phyloP scores from a whole-genome alignment of 2,888 invertebrate species.

The Caradrina kadenii region DNA sequence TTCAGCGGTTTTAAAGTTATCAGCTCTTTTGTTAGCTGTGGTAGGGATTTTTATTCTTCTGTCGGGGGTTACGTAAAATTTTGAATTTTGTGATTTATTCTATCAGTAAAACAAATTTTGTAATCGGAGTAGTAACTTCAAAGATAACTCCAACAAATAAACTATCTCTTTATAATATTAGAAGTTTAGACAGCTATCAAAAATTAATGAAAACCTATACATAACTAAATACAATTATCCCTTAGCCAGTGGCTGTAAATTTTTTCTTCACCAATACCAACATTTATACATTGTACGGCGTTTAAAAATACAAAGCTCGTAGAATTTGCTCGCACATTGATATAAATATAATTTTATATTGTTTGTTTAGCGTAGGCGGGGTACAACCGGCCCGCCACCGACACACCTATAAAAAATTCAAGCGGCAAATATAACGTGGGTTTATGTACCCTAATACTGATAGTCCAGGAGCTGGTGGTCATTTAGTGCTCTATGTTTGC shows the following conservation, averaged over 20 bases:
- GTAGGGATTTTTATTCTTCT: too few species aligned
- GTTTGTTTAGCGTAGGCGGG: conserved; percentile 41
- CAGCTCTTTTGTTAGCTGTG: too few species aligned
- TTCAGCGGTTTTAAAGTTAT: too few species aligned
- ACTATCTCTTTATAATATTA: too few species aligned
- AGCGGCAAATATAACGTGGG: conserved; percentile 44
- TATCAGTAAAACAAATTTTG: too few species aligned
- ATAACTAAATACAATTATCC: conserved; percentile 13
- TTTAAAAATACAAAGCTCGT: conserved; percentile 32
- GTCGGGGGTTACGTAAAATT: too few species aligned
- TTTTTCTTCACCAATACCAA: conserved; percentile 18
- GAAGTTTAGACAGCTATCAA: background rate
- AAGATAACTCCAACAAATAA: too few species aligned
- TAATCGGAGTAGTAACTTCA: too few species aligned
- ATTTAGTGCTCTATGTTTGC: background rate
- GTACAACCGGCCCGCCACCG: conserved; percentile 23
- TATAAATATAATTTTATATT: conserved; percentile 47
- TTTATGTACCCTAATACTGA: conserved; percentile 28
- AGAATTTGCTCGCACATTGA: conserved; percentile 39
- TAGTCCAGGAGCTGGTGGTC: conserved; percentile 18
- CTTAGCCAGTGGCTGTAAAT: conserved; percentile 9
- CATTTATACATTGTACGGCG: conserved; percentile 11
- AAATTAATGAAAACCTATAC: conserved; percentile 4
- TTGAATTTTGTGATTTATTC: too few species aligned
- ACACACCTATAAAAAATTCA: conserved; percentile 46